Evolutionary conservation across 2,113 vertebrate genomes (phyloP).

Genomic region (Mastomys natalensis): DNA sequence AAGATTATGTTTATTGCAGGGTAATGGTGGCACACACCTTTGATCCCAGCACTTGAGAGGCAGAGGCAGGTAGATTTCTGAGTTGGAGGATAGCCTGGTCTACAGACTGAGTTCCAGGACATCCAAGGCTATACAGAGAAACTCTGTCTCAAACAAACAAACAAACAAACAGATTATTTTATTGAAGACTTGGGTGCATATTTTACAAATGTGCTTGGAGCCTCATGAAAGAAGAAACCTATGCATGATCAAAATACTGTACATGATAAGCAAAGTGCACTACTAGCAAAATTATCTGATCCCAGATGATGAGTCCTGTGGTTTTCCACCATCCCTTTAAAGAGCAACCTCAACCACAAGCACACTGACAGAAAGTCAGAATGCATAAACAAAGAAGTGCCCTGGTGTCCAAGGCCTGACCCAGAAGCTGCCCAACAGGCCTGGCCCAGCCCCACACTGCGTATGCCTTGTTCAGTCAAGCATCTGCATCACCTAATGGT

Average conservation of each 20-base stretch:
- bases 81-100: too few species aligned
- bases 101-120: too few species aligned
- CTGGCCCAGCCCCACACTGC: not conserved
- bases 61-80: too few species aligned
- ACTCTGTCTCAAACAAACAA: too few species aligned
- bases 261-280: not conserved
- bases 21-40: too few species aligned
- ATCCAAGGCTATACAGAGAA: too few species aligned
- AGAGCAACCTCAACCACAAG: not conserved
- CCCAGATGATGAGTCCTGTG: not conserved
- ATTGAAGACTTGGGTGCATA: not conserved
- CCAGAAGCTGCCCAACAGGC: not conserved
- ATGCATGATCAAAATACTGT: not conserved
- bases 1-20: not conserved
- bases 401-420: not conserved
- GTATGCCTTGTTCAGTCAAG: not conserved
- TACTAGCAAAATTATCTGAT: not conserved
- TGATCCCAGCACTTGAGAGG: too few species aligned
- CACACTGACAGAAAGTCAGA: not conserved
- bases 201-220: not conserved
- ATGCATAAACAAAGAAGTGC: not conserved
- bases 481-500: too few species aligned
- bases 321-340: not conserved
- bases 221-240: not conserved
- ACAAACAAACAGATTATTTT: not conserved